Base-by-base conservation (phyloP, 2,888 invertebrate genomes). In the Phasia obesa region DNA sequence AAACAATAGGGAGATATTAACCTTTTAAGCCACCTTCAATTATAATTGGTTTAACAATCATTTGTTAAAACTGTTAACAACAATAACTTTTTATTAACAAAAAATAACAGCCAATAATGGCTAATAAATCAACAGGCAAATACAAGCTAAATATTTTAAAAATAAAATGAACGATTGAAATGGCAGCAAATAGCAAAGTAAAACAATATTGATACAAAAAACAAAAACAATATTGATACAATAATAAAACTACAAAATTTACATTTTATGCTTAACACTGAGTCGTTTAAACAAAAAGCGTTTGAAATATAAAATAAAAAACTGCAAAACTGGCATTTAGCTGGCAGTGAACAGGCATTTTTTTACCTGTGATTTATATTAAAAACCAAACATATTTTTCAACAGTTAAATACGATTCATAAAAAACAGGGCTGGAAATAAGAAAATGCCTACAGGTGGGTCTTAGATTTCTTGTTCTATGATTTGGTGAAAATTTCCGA, bases 201-300 rank as follows among this genome's bases (percentile, higher is more conserved):
- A n/a, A n/a, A n/a, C n/a, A n/a, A n/a, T 62, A n/a, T 15, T 42
- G 38, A 35, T 11, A 11, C 11, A 0, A 35, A 35, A 35, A 59
- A 60, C 44, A 79, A 60, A 64, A 82, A 60, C 53, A 64, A 64
- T 57, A 79, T 71, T 42, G 62, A 44, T 27, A 27, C 57, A 42
- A 60, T 73, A 47, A 71, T 75, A 53, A 57, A 70, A 74, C 51
- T 70, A 80, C 44, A 75, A 79, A 75, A 81, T 75, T 75, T 47
- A 53, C 51, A 76, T 60, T 76, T 81, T 71, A 71, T 76, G 65
- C 15, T 65, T 51, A 75, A 70, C 65, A 74, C n/a, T 17, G n/a
- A n/a, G n/a, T n/a, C n/a, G n/a, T n/a, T n/a, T n/a, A n/a, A 27
- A 25, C 17, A 23, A 65, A 57, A 25, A 15, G 13, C 4, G 4